These are phyloP conservation scores for Leucophenga varia DNA, from an alignment of 1,140 invertebrate species.

Conservation along the genomic window DNA sequence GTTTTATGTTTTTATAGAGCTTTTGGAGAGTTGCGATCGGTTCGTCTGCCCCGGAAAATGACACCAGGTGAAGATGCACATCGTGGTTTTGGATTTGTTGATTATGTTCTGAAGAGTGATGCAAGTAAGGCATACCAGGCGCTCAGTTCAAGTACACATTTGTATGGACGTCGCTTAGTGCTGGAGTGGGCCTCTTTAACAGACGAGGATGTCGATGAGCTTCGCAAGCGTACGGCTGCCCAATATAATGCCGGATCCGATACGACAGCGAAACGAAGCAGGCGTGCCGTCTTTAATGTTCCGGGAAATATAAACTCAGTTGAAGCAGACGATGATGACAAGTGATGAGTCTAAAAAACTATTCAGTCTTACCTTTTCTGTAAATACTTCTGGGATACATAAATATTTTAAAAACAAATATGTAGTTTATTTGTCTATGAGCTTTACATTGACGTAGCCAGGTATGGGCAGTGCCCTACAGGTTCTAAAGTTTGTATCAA, in stretches of 20 bases:
- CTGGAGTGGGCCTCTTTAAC: conserved; percentile 90
- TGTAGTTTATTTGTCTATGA: no score
- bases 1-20: conserved; percentile 64
- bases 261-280: conserved; percentile 29
- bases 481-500: no score
- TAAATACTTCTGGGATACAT: no score
- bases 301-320: conserved; percentile 19
- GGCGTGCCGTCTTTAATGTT: conserved; percentile 37
- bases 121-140: conserved; percentile 95
- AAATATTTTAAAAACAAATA: no score
- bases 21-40: conserved; percentile 91
- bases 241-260: conserved; percentile 28
- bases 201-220: conserved; percentile 75
- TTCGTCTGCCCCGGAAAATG: conserved; percentile 91
- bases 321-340: conserved; percentile 18
- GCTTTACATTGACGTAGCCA: no score
- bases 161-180: conserved; percentile 92
- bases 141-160: conserved; percentile 92
- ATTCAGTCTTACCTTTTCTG: no score
- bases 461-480: no score
- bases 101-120: conserved; percentile 85
- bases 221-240: conserved; percentile 81
- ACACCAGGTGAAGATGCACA: conserved; percentile 74
- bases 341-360: no score
- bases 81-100: conserved; percentile 96